These are phyloP conservation scores for Uloborus plumipes DNA, from an alignment of 2,888 invertebrate genomes.

Conservation along the genomic window DNA sequence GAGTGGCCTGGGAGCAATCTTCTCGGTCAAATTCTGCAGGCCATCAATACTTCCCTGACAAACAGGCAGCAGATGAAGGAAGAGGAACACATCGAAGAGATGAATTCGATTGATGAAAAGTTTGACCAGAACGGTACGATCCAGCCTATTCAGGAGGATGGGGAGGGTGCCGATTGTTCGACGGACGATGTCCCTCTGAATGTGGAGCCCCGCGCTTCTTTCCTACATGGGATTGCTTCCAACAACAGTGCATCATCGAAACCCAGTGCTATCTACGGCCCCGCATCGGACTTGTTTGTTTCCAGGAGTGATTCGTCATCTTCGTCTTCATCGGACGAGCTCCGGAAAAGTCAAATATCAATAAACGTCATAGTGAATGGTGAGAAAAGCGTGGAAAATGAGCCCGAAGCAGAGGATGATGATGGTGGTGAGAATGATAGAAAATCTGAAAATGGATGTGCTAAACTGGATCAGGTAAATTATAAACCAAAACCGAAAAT, in stretches of 20 bases:
- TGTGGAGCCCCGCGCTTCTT: slow-evolving; percentile 76
- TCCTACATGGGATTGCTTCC: slow-evolving; percentile 78
- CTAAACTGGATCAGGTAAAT: not conserved
- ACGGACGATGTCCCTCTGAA: slow-evolving; percentile 5
- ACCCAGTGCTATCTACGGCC: slow-evolving; percentile 54
- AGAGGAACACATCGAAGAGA: not conserved
- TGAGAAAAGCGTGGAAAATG: not conserved
- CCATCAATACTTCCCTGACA: slow-evolving; percentile 52
- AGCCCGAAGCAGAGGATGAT: not conserved
- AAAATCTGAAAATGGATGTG: not conserved
- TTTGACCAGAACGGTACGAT: not conserved
- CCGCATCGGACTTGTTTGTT: slow-evolving; percentile 54
- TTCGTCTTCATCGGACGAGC: slow-evolving; percentile 48
- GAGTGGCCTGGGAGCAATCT: slow-evolving; percentile 37
- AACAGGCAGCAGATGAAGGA: slow-evolving; percentile 47
- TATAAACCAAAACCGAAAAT: slow-evolving; percentile 42
- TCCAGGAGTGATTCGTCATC: slow-evolving; percentile 55
- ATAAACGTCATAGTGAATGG: slow-evolving; percentile 53
- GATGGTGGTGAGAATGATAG: not conserved
- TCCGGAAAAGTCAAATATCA: slow-evolving; percentile 18
- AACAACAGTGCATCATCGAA: slow-evolving; percentile 4
- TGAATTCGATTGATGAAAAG: not conserved
- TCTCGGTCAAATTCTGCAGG: slow-evolving; percentile 48
- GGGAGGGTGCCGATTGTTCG: not conserved
- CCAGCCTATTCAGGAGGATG: not conserved